Percentiles rank a stretch among this genome's conserved stretches.
Conservation (phyloP, 2,113 vertebrate genomes). For the Chamaea fasciata region DNA sequence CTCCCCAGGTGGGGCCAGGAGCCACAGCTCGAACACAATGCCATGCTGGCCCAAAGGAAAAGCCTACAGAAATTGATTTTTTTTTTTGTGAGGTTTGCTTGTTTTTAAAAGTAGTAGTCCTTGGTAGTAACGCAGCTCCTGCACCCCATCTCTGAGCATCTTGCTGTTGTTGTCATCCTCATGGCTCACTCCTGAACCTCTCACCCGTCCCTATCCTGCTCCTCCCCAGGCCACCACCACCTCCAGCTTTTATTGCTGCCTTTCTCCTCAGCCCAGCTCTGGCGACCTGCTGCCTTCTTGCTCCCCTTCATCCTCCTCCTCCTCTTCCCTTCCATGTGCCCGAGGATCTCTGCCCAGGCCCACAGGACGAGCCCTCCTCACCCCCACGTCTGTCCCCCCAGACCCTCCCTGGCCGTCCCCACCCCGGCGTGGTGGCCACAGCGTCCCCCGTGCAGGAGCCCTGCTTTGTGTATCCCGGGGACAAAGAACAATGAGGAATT, state of each 20-base stretch:
- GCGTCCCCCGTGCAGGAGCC: background rate
- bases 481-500: constrained; percentile 57
- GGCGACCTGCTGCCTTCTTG: background rate
- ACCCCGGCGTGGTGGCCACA: fast-evolving
- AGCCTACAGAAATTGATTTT: background rate
- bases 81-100: fast-evolving
- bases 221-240: background rate
- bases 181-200: background rate
- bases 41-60: background rate
- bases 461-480: background rate
- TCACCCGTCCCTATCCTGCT: background rate
- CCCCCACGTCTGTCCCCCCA: background rate
- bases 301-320: background rate
- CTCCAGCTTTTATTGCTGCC: background rate
- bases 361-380: background rate
- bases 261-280: background rate
- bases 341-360: fast-evolving
- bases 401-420: fast-evolving
- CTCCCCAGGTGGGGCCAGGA: background rate
- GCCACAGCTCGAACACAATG: fast-evolving
- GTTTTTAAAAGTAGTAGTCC: background rate
- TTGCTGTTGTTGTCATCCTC: fast-evolving
- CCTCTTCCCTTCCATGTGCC: fast-evolving
- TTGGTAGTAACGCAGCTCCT: background rate
- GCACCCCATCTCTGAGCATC: background rate